Base-by-base conservation (phyloP, 2,113 vertebrate genomes). In the Anguilla rostrata region DNA sequence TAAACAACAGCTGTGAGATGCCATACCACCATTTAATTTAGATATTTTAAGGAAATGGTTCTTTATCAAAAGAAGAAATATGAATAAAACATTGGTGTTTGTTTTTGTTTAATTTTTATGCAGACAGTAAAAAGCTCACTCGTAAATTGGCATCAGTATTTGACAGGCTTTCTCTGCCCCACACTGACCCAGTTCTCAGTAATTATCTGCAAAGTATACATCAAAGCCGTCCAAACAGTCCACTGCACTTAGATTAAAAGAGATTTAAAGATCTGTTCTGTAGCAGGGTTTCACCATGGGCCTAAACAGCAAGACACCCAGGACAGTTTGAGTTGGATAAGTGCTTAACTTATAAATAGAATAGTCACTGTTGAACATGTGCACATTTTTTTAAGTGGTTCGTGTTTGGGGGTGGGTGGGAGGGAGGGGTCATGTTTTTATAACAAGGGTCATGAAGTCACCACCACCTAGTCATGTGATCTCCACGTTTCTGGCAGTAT, bases 371-470 rank as follows among this genome's bases (percentile, higher is more conserved):
- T 94, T 93, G 90, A 78, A 90, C 89, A n/a, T 41, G 86, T 91
- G 89, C 91, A 92, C 94, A 95, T 95, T 94, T 39, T 92, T 92
- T 89, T 41, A 82, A 91, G 88, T 75, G 81, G 79, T 87, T 88
- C 53, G 82, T 78, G 87, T 83, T n/a, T 26, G 80, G 84, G 63
- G 49, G 49, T 12, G 83, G 53, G 8, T 14, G 7, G 5, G 18
- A 88, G 86, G 88, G 46, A 84, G 84, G 89, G 91, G 91, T 94
- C 92, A 91, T 88, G 91, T 92, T 95, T 93, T 92, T 92, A 88
- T 90, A 91, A 94, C 90, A 92, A 95, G 94, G 94, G 95, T 94
- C 95, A 94, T 82, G 60, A 94, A 96, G 94, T 94, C 93, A 88
- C 57, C 94, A 94, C 92, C 93, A 94, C 90, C 90, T 94, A 92